phyloP scores from a whole-genome alignment of 2,113 vertebrate genomes.

The Pteronura brasiliensis region DNA sequence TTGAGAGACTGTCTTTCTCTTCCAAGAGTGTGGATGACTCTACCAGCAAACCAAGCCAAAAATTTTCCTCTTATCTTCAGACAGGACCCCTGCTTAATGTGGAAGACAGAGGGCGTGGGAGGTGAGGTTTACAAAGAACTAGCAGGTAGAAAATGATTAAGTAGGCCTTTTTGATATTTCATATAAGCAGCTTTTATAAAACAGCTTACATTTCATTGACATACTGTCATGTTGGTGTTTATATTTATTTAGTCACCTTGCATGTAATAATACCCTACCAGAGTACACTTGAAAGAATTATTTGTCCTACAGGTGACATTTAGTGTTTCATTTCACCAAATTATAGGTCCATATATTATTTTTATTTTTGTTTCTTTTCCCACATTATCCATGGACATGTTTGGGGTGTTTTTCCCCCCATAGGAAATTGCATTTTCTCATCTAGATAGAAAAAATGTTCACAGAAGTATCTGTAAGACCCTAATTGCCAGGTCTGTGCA shows the following conservation, averaged over 20 bases:
- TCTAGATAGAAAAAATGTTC: slow-evolving; percentile 14
- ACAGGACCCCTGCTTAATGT: neutral
- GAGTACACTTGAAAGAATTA: neutral
- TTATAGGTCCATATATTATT: slow-evolving; percentile 6
- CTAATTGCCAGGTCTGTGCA: neutral
- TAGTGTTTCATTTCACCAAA: neutral
- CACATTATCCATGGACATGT: neutral
- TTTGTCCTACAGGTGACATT: neutral
- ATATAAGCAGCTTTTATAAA: neutral
- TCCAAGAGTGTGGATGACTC: neutral
- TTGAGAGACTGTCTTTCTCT: neutral
- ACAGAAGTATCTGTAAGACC: slow-evolving; percentile 30
- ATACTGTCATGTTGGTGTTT: neutral
- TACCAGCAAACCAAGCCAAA: neutral
- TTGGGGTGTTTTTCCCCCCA: neutral
- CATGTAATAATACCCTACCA: neutral
- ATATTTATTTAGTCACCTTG: slow-evolving; percentile 1
- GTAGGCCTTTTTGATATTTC: neutral
- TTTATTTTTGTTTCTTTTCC: slow-evolving; percentile 35
- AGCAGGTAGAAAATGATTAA: neutral
- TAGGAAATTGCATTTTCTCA: slow-evolving; percentile 33
- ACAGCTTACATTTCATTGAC: neutral
- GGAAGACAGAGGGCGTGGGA: neutral
- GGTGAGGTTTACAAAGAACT: neutral
- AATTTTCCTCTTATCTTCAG: neutral